Evolutionary conservation across 2,113 vertebrate genomes (phyloP).

Genomic region (Micromys minutus): DNA sequence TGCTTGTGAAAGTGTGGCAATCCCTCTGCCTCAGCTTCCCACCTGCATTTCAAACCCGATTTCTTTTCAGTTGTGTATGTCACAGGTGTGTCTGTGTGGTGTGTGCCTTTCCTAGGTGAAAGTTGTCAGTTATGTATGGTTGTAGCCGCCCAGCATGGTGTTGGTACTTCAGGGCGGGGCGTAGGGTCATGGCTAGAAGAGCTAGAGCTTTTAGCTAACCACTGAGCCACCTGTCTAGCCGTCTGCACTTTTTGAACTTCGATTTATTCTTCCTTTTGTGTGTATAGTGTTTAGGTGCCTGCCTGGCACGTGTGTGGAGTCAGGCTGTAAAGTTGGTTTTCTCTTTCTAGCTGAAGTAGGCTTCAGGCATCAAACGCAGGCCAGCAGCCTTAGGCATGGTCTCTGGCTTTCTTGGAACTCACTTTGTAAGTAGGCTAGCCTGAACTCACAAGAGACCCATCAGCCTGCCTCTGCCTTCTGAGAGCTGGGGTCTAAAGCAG

Average conservation of each 20-base stretch:
- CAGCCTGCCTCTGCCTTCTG: neutral
- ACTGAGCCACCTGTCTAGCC: neutral
- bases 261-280: neutral
- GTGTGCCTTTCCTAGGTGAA: neutral
- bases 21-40: neutral
- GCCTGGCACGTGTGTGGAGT: neutral
- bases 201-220: neutral
- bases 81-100: neutral
- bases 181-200: neutral
- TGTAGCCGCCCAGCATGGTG: neutral
- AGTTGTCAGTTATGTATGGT: neutral
- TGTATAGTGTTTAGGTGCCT: neutral
- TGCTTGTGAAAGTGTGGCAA: too few relatives aligned
- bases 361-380: too few relatives aligned
- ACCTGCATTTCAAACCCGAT: neutral
- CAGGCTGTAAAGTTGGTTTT: neutral
- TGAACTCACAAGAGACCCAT: neutral
- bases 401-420: neutral
- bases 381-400: neutral
- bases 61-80: neutral
- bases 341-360: neutral
- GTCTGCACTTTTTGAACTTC: neutral
- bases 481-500: neutral
- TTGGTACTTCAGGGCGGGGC: too few relatives aligned
- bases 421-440: neutral